phyloP scores from a whole-genome alignment of 2,888 invertebrate species.

The Euspilapteryx auroguttella region DNA sequence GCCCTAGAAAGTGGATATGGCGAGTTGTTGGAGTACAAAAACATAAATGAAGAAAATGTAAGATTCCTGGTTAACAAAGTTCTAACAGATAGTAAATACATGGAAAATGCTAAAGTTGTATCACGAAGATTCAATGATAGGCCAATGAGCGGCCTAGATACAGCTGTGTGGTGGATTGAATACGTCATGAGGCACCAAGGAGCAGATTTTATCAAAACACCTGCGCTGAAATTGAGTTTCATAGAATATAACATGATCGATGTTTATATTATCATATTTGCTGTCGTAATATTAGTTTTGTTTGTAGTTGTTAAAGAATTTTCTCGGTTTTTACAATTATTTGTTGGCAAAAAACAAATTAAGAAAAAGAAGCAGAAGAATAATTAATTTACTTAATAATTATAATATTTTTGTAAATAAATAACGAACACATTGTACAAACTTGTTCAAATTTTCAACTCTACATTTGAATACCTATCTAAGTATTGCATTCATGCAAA shows the following conservation, averaged over 20 bases:
- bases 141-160: slow-evolving; percentile 11
- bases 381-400: no score
- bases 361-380: no score
- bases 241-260: slow-evolving; percentile 43
- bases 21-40: slow-evolving; percentile 18
- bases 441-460: no score
- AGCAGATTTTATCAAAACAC: slow-evolving; percentile 11
- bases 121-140: slow-evolving; percentile 11
- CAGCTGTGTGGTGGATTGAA: slow-evolving; percentile 13
- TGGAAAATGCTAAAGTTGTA: slow-evolving; percentile 8
- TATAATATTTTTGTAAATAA: no score
- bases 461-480: no score
- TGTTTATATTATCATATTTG: no score
- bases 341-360: no score
- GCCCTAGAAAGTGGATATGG: slow-evolving; percentile 30
- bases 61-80: slow-evolving; percentile 22
- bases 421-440: no score
- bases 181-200: slow-evolving; percentile 13
- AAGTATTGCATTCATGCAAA: no score
- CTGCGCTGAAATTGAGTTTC: slow-evolving; percentile 26
- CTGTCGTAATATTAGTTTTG: no score
- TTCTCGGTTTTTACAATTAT: no score
- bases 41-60: slow-evolving; percentile 23
- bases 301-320: no score
- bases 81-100: slow-evolving; percentile 18